Evolutionary conservation across 2,113 vertebrate genomes (phyloP).

Genomic region (Lycocorax pyrrhopterus): DNA sequence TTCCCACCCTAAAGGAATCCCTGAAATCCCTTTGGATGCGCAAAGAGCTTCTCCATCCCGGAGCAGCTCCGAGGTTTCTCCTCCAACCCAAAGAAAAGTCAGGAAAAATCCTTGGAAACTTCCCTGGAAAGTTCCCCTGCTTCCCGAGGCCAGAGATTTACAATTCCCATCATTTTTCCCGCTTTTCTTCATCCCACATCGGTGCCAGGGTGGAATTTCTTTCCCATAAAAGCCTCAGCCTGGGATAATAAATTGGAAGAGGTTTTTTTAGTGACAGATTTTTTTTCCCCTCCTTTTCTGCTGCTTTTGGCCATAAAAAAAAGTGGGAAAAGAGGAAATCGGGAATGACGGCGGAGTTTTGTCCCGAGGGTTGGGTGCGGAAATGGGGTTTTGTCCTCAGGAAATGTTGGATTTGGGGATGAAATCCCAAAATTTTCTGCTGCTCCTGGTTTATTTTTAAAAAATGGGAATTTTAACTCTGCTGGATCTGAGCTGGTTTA

Average conservation of each 20-base stretch:
- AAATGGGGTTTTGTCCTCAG: fast-evolving
- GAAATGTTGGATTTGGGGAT: not conserved
- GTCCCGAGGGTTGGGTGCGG: not conserved
- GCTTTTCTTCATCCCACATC: not conserved
- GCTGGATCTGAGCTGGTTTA: not conserved
- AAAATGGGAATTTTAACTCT: not conserved
- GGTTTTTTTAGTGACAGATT: constrained; percentile 53
- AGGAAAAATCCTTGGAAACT: constrained; percentile 46
- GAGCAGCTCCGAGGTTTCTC: not conserved
- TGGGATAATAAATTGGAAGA: constrained; percentile 56
- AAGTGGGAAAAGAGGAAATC: not conserved
- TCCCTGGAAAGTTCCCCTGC: constrained; percentile 11
- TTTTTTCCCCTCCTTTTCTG: not conserved
- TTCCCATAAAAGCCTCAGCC: constrained; percentile 64
- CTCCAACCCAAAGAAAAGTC: not conserved
- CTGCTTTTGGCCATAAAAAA: not conserved
- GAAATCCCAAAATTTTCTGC: not conserved
- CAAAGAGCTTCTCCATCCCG: fast-evolving
- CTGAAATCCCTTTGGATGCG: not conserved
- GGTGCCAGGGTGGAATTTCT: constrained; percentile 22
- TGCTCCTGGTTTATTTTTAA: not conserved
- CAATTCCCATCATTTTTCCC: not conserved
- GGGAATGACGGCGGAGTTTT: not conserved
- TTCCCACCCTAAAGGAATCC: not conserved
- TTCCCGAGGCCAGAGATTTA: constrained; percentile 5